Evolutionary conservation across 2,113 vertebrate genomes (phyloP).

Genomic region (Aegithalos caudatus): DNA sequence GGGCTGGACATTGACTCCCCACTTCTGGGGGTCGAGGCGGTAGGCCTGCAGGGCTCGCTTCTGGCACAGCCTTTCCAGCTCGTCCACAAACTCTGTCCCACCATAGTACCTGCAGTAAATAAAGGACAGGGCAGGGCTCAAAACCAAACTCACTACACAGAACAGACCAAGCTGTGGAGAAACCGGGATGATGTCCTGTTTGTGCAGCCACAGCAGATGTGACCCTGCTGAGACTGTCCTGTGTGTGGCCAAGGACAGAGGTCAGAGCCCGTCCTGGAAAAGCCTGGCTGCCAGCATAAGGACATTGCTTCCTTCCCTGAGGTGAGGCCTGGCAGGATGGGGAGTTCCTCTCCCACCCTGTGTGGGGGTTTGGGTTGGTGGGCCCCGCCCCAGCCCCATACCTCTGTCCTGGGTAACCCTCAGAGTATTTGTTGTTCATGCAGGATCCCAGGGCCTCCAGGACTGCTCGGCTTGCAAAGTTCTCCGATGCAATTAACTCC

Average conservation of each 20-base stretch:
- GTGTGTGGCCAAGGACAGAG: neutral
- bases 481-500: slow-evolving; percentile 95
- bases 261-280: neutral
- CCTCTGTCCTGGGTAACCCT: slow-evolving; percentile 97
- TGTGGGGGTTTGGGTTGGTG: neutral
- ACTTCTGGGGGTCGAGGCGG: slow-evolving; percentile 82
- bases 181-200: rapidly evolving
- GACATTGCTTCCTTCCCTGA: neutral
- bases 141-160: neutral
- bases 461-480: slow-evolving; percentile 93
- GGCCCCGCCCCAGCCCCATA: slow-evolving; percentile 5
- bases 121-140: neutral
- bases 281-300: neutral
- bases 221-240: neutral
- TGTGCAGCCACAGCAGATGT: neutral
- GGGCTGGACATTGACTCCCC: slow-evolving; percentile 96
- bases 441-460: slow-evolving; percentile 96
- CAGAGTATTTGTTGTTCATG: slow-evolving; percentile 98
- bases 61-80: slow-evolving; percentile 93
- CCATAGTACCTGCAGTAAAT: slow-evolving; percentile 85
- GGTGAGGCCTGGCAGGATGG: neutral
- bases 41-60: slow-evolving; percentile 87
- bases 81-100: slow-evolving; percentile 89
- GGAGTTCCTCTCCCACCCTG: neutral
- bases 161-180: neutral